Evolutionary conservation across 2,797 vertebrate species (phyloP), one percentile per base, ranked within the genome.

Genomic region (Octomys mimax): DNA sequence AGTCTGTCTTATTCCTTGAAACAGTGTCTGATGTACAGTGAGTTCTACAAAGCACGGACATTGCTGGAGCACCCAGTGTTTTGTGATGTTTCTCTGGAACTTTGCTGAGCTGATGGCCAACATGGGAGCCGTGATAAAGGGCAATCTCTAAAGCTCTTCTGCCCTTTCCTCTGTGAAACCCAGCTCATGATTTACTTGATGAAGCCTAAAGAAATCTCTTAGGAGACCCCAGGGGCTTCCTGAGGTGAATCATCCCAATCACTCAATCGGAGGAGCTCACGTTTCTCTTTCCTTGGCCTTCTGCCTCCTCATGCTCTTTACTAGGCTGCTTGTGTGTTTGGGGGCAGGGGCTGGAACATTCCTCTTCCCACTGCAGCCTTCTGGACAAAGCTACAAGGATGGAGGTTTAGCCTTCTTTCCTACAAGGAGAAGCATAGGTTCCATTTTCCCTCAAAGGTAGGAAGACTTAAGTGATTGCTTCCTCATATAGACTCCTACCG

Each of bases 91-190:
- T 79, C 46, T 28, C 11, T 95, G 33, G 9, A 87, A 42, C 79
- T 57, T 46, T 75, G n/a, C 21, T 66, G 14, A 12, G 12, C 24
- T 21, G 28, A 31, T 18, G 21, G 21, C 57, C 9, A 10, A 7
- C 11, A 33, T 0, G 33, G 26, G 26, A 33, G 73, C 77, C 54
- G 33, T 39, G 18, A 6, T 39, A 68, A 31, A 91, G 79, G 42
- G n/a, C 75, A 79, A 1, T 79, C 93, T 79, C 77, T 36, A 87
- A 91, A 94, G 46, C 18, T 26, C 59, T 89, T 57, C 64, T 64
- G 39, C 10, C 39, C 57, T 87, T 52, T 80, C 57, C 89, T 94
- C 82, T 73, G 79, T 36, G 68, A 96, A 95, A 85, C 70, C 12
- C 33, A 87, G 61, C 71, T 85, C 73, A 77, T 22, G 73, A 77